These are phyloP conservation scores for Henricia sp. DNA, from an alignment of 53 echinoderm and acorn worm genomes.

Conservation along the genomic window DNA sequence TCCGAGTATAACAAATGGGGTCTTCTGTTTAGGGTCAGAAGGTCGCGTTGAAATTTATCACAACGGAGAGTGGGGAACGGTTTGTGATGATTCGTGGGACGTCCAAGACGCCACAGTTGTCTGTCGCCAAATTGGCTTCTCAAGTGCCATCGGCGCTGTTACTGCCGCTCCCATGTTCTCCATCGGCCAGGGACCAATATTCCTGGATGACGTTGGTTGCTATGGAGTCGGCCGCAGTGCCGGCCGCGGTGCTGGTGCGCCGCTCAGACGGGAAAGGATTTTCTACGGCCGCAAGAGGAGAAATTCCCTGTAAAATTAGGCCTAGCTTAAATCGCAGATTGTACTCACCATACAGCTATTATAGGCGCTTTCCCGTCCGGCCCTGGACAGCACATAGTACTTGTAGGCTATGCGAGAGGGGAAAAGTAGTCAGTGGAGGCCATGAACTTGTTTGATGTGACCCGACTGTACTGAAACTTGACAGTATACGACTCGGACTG, in stretches of 20 bases:
- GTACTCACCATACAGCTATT: no score
- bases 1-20: conserved; percentile 28
- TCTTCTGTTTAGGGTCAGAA: background rate
- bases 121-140: conserved; percentile 11
- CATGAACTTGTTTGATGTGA: no score
- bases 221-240: background rate
- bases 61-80: background rate
- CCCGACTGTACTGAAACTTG: no score
- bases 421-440: no score
- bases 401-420: no score
- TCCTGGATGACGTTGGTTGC: conserved; percentile 12
- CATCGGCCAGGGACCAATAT: background rate
- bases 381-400: no score
- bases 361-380: no score
- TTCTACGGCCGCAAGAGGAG: background rate
- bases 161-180: background rate
- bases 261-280: background rate
- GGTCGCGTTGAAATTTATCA: background rate
- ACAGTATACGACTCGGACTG: no score
- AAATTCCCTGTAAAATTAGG: no score
- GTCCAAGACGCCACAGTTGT: background rate
- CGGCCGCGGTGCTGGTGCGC: background rate
- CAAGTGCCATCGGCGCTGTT: background rate
- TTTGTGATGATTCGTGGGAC: background rate
- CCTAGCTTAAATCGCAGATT: no score